Conservation (phyloP, 2,113 vertebrate species). For the Psophia crepitans region DNA sequence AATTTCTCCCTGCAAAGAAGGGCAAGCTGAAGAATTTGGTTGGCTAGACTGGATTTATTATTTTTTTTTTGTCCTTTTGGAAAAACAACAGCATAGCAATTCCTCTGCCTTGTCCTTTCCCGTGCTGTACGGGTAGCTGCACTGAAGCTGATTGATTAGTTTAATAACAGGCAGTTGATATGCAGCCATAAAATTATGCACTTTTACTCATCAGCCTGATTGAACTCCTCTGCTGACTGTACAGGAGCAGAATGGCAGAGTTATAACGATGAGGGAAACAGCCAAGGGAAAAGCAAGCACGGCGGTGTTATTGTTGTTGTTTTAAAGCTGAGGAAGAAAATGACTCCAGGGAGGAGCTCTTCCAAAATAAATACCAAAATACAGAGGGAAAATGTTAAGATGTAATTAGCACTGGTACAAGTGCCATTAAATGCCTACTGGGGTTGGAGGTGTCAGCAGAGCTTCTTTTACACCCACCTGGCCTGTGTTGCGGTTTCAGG, state of each 20-base stretch:
- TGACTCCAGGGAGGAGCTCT: constrained; percentile 50
- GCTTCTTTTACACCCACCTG: background rate
- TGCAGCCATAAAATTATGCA: constrained; percentile 70
- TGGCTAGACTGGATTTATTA: background rate
- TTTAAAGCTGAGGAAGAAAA: constrained; percentile 58
- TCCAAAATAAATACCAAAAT: constrained; percentile 65
- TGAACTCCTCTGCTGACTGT: constrained; percentile 65
- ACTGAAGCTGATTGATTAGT: constrained; percentile 68
- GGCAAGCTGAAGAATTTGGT: background rate
- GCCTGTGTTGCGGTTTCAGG: background rate
- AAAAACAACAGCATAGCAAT: constrained; percentile 5
- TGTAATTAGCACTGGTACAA: constrained; percentile 46
- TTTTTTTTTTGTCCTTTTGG: background rate
- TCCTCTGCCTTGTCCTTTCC: constrained; percentile 41
- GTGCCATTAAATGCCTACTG: background rate
- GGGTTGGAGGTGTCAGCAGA: background rate
- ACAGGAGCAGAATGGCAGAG: constrained; percentile 53
- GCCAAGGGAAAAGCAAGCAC: constrained; percentile 36
- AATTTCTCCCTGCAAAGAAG: background rate
- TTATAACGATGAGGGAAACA: constrained; percentile 49
- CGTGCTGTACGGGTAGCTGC: background rate
- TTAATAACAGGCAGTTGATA: constrained; percentile 70
- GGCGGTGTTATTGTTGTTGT: constrained; percentile 39
- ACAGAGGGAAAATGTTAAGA: constrained; percentile 53
- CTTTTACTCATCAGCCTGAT: constrained; percentile 70